Evolutionary conservation across 2,888 invertebrate genomes (phyloP), one percentile per base, ranked within the genome.

Genomic region (Perizoma affinitatum): DNA sequence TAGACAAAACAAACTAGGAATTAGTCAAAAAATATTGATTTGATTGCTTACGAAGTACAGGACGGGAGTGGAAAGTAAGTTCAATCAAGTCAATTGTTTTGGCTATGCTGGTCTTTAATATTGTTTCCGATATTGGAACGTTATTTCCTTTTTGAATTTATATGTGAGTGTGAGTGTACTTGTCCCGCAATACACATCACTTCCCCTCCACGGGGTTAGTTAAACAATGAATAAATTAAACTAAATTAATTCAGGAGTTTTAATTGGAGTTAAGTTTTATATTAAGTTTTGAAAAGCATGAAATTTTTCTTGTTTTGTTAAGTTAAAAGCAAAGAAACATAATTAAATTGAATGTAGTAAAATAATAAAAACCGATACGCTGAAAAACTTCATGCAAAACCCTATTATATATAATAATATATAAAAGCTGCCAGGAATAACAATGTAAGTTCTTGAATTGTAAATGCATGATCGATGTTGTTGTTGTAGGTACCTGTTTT

Each of bases 121-220:
- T 87, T 81, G 83, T 88, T 88, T 88, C 77, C 75, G 77, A 76
- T 83, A 80, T 86, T 86, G 82, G 84, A 86, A 83, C 85, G 86
- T 88, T 87, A 84, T 82, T 85, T 86, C 84, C 83, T 85, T 89
- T 87, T 87, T 86, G 86, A 84, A 90, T 88, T 88, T 88, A 84
- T 87, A 88, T 87, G 83, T 87, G 77, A 77, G 79, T 83, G 81
- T 80, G 82, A 80, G 86, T 86, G 86, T 88, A 83, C 74, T 78
- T 84, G 79, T 77, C 82, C 84, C 75, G 87, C 86, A 83, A 84
- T 83, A 87, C 87, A 82, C 80, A 65, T 72, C 80, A 82, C 84
- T 82, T 71, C 80, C 82, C 78, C 78, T 68, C 65, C 73, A 73
- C 76, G 87, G 86, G 88, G 83, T 73, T 89, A 89, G 87, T 87